Evolutionary conservation across 2,797 vertebrate genomes (phyloP).

Genomic region (Gallinago solitaria): DNA sequence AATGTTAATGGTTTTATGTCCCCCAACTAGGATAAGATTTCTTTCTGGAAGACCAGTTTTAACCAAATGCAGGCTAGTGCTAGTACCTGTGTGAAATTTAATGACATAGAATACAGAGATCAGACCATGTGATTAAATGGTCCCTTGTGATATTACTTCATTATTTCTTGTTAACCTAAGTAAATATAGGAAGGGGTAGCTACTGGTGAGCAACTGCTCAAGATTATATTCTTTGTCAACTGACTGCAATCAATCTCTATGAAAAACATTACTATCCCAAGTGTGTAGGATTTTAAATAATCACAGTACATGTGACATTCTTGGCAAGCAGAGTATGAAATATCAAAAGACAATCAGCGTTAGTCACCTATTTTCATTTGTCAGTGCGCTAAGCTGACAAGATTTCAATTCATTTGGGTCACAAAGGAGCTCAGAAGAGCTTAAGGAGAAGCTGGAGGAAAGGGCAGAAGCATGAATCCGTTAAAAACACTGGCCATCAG

Average conservation of each 20-base stretch:
- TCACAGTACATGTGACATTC: not conserved
- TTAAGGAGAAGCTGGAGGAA: slow-evolving; percentile 17
- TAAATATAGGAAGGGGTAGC: not conserved
- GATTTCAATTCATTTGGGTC: slow-evolving; percentile 14
- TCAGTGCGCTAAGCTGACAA: not conserved
- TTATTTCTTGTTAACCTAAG: not conserved
- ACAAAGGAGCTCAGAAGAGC: not conserved
- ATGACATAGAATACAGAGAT: not conserved
- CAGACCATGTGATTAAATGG: not conserved
- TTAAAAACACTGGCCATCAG: not conserved
- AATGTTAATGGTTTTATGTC: not conserved
- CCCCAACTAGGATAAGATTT: not conserved
- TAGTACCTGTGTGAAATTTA: not conserved
- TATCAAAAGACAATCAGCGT: slow-evolving; percentile 22
- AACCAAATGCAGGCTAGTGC: not conserved
- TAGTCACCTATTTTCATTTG: slow-evolving; percentile 10
- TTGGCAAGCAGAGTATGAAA: slow-evolving; percentile 9
- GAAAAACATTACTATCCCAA: not conserved
- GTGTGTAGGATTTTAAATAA: not conserved
- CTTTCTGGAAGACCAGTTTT: not conserved
- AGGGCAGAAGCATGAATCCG: not conserved
- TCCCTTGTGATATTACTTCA: not conserved
- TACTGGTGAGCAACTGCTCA: slow-evolving; percentile 18
- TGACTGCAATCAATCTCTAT: not conserved
- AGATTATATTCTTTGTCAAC: not conserved